A percentile compares a stretch with the other conserved stretches of the same genome.
phyloP scores from a whole-genome alignment of 1,140 invertebrate species.

The Apis laboriosa region DNA sequence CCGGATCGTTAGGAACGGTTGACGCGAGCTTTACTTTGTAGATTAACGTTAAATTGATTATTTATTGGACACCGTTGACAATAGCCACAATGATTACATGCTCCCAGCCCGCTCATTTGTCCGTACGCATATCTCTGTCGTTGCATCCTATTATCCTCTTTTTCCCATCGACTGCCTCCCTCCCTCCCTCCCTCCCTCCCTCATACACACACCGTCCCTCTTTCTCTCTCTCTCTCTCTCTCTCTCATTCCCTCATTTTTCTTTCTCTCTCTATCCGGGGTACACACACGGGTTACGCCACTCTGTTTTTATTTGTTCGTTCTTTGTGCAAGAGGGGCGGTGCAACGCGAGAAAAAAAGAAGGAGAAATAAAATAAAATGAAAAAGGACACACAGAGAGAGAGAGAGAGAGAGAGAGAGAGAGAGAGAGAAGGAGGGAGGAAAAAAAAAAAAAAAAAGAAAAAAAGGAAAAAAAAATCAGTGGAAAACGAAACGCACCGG shows the following conservation, averaged over 20 bases:
- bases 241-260: too few species aligned
- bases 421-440: neutral
- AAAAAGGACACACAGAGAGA: too few species aligned
- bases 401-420: too few species aligned
- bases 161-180: neutral
- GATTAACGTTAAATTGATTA: slow-evolving; percentile 61
- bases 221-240: neutral
- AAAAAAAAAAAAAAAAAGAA: neutral
- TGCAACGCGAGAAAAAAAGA: neutral
- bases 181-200: too few species aligned
- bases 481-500: slow-evolving; percentile 35
- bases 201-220: neutral
- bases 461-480: slow-evolving; percentile 6
- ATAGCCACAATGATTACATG: slow-evolving; percentile 56
- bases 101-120: slow-evolving; percentile 36
- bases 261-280: neutral
- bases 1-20: slow-evolving; percentile 38
- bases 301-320: slow-evolving; percentile 51
- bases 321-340: slow-evolving; percentile 41
- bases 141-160: slow-evolving; percentile 5
- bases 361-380: neutral
- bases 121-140: slow-evolving; percentile 40
- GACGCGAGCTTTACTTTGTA: slow-evolving; percentile 47
- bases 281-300: neutral
- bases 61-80: slow-evolving; percentile 63